A percentile compares a stretch with the other conserved stretches of the same genome.
phyloP scores from a whole-genome alignment of 2,888 invertebrate genomes.

The Melinaea marsaeus region DNA sequence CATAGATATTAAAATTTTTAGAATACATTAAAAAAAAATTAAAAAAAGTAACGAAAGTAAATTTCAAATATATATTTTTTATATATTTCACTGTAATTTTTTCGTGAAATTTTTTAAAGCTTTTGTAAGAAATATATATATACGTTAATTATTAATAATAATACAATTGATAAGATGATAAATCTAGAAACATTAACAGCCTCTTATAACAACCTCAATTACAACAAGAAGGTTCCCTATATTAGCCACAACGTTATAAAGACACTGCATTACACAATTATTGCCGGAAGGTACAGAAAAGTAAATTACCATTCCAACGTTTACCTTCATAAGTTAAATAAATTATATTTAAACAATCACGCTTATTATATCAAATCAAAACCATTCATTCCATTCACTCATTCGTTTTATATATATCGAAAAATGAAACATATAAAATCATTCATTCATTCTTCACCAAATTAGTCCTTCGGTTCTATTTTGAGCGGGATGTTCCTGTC shows the following conservation, averaged over 20 bases:
- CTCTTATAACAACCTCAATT: conserved; percentile 63
- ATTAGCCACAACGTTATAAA: conserved; percentile 62
- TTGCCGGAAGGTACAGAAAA: conserved; percentile 42
- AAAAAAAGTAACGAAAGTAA: too few species aligned
- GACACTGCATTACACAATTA: conserved; percentile 61
- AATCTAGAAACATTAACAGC: conserved; percentile 53
- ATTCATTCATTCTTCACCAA: conserved; percentile 12
- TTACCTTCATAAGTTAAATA: conserved; percentile 31
- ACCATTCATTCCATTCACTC: conserved; percentile 14
- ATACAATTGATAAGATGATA: conserved; percentile 31
- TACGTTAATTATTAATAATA: too few species aligned
- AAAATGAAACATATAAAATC: conserved; percentile 4
- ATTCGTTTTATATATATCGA: too few species aligned
- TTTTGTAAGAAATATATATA: too few species aligned
- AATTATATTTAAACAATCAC: conserved; percentile 16
- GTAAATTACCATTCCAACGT: conserved; percentile 6
- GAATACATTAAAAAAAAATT: not conserved
- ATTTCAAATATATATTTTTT: too few species aligned
- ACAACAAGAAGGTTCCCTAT: conserved; percentile 48
- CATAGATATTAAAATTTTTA: not conserved
- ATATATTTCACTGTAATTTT: too few species aligned
- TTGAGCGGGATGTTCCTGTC: conserved; percentile 45
- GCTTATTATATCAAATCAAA: conserved; percentile 8
- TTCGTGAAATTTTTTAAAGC: too few species aligned
- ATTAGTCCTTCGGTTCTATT: conserved; percentile 42